phyloP scores from a whole-genome alignment of 1,140 invertebrate genomes.

The Laupala kohalensis region DNA sequence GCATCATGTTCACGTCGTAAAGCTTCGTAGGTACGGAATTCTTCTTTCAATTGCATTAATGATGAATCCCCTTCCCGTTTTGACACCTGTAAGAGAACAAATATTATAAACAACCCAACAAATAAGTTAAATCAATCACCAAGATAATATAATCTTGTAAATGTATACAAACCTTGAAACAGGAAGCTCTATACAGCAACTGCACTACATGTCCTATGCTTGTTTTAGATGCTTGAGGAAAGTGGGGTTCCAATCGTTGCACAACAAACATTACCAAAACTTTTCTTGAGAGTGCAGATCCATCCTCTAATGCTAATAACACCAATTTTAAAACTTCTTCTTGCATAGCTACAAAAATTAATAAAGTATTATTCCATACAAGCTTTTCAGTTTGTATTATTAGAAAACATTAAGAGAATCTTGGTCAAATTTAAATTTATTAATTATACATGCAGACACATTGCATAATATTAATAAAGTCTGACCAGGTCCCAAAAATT shows the following conservation, averaged over 20 bases:
- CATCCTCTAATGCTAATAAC: constrained; percentile 85
- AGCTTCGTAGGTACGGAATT: constrained; percentile 89
- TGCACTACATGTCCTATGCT: constrained; percentile 98
- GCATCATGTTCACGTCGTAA: constrained; percentile 90
- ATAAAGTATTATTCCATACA: too few relatives aligned
- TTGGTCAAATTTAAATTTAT: too few relatives aligned
- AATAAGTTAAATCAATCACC: not conserved
- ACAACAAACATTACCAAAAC: constrained; percentile 98
- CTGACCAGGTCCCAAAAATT: constrained; percentile 89
- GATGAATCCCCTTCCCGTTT: constrained; percentile 96
- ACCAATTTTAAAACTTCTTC: constrained; percentile 94
- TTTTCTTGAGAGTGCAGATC: constrained; percentile 91
- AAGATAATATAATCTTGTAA: too few relatives aligned
- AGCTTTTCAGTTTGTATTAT: too few relatives aligned
- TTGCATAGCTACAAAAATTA: constrained; percentile 68
- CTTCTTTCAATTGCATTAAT: constrained; percentile 96
- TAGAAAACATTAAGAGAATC: too few relatives aligned
- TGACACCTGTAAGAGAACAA: constrained; percentile 52
- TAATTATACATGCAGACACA: too few relatives aligned
- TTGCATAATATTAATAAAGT: constrained; percentile 8
- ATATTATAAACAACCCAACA: not conserved
- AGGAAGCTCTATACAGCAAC: constrained; percentile 90
- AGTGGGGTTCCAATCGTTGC: constrained; percentile 85
- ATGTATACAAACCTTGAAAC: constrained; percentile 92
- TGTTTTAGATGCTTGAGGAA: constrained; percentile 95